Percentiles rank a stretch among this genome's conserved stretches.
Evolutionary conservation across 2,888 invertebrate species (phyloP).

Genomic region (Clistopyga incitator): DNA sequence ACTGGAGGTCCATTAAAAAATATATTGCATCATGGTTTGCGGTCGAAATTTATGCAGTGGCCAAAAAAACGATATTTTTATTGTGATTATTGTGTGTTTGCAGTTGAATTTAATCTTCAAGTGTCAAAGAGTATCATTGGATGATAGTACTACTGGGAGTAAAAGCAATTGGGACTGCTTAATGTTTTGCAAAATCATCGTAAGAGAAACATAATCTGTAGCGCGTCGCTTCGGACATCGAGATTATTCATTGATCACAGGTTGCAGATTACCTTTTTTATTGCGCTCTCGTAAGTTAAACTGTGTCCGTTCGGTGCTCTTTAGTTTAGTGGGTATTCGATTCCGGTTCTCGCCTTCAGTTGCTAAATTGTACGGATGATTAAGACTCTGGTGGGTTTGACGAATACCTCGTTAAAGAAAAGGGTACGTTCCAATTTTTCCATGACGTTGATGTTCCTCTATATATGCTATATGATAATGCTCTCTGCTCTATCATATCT

Average conservation of each 20-base stretch:
- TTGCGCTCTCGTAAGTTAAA: neutral
- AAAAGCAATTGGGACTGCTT: constrained; percentile 36
- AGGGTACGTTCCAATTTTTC: too few species aligned
- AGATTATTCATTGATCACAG: constrained; percentile 1
- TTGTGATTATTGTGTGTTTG: neutral
- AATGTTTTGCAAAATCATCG: constrained; percentile 13
- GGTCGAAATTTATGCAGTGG: too few species aligned
- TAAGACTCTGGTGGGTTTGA: constrained; percentile 85
- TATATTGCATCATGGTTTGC: too few species aligned
- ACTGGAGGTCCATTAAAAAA: too few species aligned
- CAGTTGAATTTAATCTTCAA: constrained; percentile 27
- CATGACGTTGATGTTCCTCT: too few species aligned
- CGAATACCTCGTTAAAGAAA: constrained; percentile 76
- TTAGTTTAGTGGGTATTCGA: neutral
- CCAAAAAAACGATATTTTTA: too few species aligned
- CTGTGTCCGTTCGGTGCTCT: neutral
- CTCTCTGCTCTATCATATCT: constrained; percentile 8
- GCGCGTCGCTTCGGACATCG: neutral
- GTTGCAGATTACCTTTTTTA: neutral
- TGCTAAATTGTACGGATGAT: constrained; percentile 64
- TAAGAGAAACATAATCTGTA: constrained; percentile 27
- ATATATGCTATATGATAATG: neutral
- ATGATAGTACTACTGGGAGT: neutral
- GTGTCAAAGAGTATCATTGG: constrained; percentile 63
- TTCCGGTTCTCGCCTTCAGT: neutral